Evolutionary conservation across 2,888 invertebrate genomes (phyloP).

Genomic region (Shargacucullia verbasci): DNA sequence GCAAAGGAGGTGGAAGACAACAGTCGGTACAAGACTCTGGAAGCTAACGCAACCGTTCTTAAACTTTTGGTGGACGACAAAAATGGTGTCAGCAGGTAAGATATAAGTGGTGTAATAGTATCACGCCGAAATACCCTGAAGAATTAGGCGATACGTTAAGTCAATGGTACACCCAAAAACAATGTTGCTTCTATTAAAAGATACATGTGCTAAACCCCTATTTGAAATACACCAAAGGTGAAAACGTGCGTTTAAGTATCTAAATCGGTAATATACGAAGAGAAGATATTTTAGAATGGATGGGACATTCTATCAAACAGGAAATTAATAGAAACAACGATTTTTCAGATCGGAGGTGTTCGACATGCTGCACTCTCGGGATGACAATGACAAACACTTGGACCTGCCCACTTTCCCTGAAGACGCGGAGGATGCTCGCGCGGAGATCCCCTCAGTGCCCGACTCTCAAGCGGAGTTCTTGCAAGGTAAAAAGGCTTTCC

Average conservation of each 20-base stretch:
- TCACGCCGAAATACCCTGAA: too few relatives aligned
- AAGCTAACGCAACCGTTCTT: constrained; percentile 83
- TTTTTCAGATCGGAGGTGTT: constrained; percentile 80
- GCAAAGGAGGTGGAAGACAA: constrained; percentile 83
- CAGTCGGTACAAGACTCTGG: constrained; percentile 84
- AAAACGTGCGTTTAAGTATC: too few relatives aligned
- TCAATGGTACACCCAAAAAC: too few relatives aligned
- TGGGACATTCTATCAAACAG: not conserved
- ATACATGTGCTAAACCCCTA: too few relatives aligned
- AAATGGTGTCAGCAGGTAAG: constrained; percentile 83
- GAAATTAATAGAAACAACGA: not conserved
- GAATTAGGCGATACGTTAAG: too few relatives aligned
- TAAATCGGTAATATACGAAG: too few relatives aligned
- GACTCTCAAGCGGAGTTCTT: constrained; percentile 81
- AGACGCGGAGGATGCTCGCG: constrained; percentile 74
- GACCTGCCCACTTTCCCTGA: constrained; percentile 82
- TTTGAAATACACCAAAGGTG: too few relatives aligned
- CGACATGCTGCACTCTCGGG: constrained; percentile 85
- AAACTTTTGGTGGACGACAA: constrained; percentile 83
- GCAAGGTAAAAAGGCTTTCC: constrained; percentile 71
- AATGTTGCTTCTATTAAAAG: too few relatives aligned
- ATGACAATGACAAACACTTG: constrained; percentile 77
- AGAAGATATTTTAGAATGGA: too few relatives aligned
- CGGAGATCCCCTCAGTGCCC: constrained; percentile 66
- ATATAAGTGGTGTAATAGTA: too few relatives aligned